Conservation (phyloP, 2,888 invertebrate genomes). For the Epinotia demarniana region DNA sequence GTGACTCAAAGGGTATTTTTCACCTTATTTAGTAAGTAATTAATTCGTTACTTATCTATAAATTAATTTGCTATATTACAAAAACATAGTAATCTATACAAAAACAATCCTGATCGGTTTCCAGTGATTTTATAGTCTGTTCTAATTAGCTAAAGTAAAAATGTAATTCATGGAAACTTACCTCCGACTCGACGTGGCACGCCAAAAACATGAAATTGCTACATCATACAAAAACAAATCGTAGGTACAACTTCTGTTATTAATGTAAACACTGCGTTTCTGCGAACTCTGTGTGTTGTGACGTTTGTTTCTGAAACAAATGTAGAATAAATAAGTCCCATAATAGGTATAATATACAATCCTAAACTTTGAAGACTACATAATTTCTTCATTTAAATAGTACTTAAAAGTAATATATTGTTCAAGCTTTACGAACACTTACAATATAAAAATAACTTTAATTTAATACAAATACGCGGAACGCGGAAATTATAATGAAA, state of each 20-base stretch:
- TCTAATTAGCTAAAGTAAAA: not conserved
- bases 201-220: not conserved
- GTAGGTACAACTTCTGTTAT: not conserved
- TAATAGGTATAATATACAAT: no score
- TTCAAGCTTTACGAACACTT: not conserved
- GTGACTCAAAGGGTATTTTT: not conserved
- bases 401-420: not conserved
- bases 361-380: no score
- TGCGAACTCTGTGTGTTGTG: not conserved
- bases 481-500: constrained; percentile 57
- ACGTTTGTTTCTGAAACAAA: not conserved
- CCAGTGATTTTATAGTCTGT: not conserved
- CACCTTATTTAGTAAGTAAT: not conserved
- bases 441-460: constrained; percentile 1
- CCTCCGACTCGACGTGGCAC: not conserved
- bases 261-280: not conserved
- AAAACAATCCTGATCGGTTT: not conserved
- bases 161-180: not conserved
- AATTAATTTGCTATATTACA: not conserved
- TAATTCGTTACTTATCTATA: not conserved
- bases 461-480: constrained; percentile 6
- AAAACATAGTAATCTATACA: no score
- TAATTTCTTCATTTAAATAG: no score
- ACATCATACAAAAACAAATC: not conserved
- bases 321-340: not conserved